Conservation (phyloP, 1,140 invertebrate species). For the Melanaphis sacchari region DNA sequence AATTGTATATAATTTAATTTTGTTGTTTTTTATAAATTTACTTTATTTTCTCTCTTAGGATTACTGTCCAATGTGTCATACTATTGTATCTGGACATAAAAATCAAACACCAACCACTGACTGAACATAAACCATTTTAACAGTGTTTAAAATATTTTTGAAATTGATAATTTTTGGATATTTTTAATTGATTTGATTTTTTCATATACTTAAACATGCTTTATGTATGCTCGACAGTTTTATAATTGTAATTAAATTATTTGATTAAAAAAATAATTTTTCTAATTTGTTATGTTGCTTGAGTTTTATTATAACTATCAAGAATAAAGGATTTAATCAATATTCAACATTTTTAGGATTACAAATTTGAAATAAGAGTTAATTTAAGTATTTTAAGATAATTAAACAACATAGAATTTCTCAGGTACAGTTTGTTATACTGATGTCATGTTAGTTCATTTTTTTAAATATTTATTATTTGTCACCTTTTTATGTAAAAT, state of each 20-base stretch:
- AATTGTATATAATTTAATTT: background rate
- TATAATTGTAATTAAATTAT: background rate
- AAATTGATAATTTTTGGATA: background rate
- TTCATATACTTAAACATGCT: background rate
- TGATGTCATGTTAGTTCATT: background rate
- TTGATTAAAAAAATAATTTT: background rate
- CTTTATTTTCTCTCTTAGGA: conserved; percentile 68
- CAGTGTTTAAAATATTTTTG: conserved; percentile 15
- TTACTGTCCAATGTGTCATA: conserved; percentile 81
- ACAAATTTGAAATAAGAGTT: background rate
- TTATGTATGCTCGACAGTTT: background rate
- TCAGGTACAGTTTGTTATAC: background rate
- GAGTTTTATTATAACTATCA: background rate
- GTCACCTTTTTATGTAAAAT: too few species aligned
- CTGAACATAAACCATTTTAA: conserved; percentile 14
- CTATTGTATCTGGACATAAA: conserved; percentile 75
- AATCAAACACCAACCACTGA: conserved; percentile 61
- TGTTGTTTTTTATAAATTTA: background rate
- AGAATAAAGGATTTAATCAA: background rate
- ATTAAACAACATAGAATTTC: too few species aligned
- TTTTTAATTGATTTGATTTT: too few species aligned
- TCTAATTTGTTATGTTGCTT: background rate
- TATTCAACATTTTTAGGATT: background rate
- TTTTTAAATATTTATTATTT: background rate
- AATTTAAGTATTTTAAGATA: background rate